Conservation (phyloP, 1,140 invertebrate genomes). For the Diachasmimorpha longicaudata region DNA sequence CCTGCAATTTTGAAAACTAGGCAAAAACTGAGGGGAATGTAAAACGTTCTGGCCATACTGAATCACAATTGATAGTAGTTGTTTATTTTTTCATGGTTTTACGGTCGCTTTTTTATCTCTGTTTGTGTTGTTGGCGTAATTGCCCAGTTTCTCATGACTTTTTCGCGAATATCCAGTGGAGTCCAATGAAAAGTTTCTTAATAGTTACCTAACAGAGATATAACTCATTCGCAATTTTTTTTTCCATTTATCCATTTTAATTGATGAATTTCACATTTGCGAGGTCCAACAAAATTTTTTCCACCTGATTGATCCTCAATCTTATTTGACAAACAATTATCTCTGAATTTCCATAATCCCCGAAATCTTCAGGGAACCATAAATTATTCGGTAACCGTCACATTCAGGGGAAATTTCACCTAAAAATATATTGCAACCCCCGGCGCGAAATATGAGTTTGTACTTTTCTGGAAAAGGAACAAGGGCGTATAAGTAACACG, state of each 20-base stretch:
- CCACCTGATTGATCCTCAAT: too few species aligned
- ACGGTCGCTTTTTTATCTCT: neutral
- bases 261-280: too few species aligned
- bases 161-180: too few species aligned
- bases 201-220: too few species aligned
- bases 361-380: too few species aligned
- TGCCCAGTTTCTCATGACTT: too few species aligned
- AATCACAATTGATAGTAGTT: neutral
- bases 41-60: neutral
- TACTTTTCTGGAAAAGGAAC: neutral
- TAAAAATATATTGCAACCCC: neutral
- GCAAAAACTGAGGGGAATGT: neutral
- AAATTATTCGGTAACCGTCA: neutral
- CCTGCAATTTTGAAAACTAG: neutral
- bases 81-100: neutral
- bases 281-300: too few species aligned
- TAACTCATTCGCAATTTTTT: too few species aligned
- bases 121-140: neutral
- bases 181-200: too few species aligned
- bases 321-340: too few species aligned
- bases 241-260: too few species aligned
- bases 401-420: neutral
- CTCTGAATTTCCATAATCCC: too few species aligned
- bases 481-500: neutral
- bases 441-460: neutral